phyloP scores from a whole-genome alignment of 2,888 invertebrate genomes.

The Clanis bilineata region DNA sequence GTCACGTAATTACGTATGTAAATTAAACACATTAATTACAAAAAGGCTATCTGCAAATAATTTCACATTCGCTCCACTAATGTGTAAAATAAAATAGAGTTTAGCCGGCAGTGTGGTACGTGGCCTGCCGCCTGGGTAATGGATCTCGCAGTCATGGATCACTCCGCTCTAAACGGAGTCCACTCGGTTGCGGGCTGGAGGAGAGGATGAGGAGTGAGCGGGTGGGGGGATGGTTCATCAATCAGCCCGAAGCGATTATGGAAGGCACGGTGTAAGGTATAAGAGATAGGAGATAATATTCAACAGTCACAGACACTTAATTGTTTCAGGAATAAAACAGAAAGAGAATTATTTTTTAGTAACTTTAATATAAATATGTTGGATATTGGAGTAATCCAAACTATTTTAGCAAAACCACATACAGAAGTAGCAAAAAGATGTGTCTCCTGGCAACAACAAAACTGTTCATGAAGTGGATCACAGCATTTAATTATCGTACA shows the following conservation, averaged over 20 bases:
- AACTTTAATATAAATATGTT: too few species aligned
- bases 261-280: conserved; percentile 38
- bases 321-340: too few species aligned
- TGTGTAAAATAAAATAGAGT: conserved; percentile 53
- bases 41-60: conserved; percentile 7
- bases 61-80: conserved; percentile 22
- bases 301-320: too few species aligned
- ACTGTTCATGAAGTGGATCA: too few species aligned
- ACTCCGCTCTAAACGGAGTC: conserved; percentile 60
- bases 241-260: conserved; percentile 79
- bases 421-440: too few species aligned
- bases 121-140: conserved; percentile 63
- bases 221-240: conserved; percentile 70
- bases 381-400: too few species aligned
- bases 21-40: neutral
- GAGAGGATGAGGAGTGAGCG: conserved; percentile 42
- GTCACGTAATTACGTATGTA: too few species aligned
- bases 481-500: too few species aligned
- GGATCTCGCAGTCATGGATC: conserved; percentile 72
- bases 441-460: too few species aligned
- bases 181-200: conserved; percentile 35
- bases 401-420: too few species aligned
- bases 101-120: conserved; percentile 44
- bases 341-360: too few species aligned
- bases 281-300: conserved; percentile 15